These are phyloP conservation scores for Tetragnatha versicolor DNA, from an alignment of 1,140 invertebrate species.

Conservation along the genomic window DNA sequence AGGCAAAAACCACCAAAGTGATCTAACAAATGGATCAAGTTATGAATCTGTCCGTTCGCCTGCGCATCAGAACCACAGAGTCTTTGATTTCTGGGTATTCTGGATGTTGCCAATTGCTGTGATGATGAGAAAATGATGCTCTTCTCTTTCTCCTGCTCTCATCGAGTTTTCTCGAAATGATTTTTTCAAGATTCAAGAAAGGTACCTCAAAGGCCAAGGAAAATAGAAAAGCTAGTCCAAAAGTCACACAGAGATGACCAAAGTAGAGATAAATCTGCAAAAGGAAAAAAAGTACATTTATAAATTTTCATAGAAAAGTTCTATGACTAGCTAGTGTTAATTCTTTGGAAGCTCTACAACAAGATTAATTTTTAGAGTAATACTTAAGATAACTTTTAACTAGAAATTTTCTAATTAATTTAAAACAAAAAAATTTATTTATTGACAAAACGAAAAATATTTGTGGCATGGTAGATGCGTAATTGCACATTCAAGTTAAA, in stretches of 20 bases:
- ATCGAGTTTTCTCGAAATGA: constrained; percentile 27
- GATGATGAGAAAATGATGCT: constrained; percentile 25
- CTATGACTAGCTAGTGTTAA: background rate
- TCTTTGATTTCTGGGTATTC: constrained; percentile 50
- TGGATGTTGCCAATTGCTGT: constrained; percentile 45
- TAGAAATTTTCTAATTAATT: too few species aligned
- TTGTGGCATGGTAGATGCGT: too few species aligned
- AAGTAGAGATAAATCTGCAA: constrained; percentile 52
- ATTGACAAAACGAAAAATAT: too few species aligned
- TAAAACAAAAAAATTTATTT: too few species aligned
- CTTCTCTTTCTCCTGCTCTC: constrained; percentile 34
- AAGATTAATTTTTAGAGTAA: too few species aligned
- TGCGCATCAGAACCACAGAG: constrained; percentile 45
- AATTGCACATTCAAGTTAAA: too few species aligned
- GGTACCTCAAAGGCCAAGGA: constrained; percentile 51
- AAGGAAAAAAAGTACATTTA: background rate
- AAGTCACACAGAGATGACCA: constrained; percentile 48
- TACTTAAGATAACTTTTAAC: too few species aligned
- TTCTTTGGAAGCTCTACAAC: too few species aligned
- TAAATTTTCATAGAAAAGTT: background rate
- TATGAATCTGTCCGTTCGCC: constrained; percentile 19
- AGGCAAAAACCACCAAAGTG: too few species aligned
- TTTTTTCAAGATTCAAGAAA: constrained; percentile 51
- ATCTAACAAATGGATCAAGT: background rate
- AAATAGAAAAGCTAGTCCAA: constrained; percentile 44